Conservation (phyloP, 1,140 invertebrate genomes). For the Chelonus insularis region DNA sequence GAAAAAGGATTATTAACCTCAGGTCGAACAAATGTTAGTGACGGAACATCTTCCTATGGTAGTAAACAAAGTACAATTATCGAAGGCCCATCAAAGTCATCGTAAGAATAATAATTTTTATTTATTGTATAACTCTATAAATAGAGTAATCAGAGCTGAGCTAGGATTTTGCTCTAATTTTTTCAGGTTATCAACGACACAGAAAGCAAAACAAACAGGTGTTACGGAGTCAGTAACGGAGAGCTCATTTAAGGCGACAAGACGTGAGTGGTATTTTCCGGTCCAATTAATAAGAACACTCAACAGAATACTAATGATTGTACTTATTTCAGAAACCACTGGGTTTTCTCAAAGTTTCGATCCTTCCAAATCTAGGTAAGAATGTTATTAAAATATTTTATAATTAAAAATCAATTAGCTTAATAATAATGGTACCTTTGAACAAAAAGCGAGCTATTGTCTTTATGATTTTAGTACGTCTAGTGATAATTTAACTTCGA, state of each 20-base stretch:
- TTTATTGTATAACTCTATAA: no score
- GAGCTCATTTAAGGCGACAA: constrained; percentile 16
- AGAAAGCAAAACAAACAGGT: constrained; percentile 11
- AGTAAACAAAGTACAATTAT: constrained; percentile 11
- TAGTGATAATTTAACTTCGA: constrained; percentile 44
- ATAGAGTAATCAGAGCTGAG: no score
- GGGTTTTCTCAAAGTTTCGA: constrained; percentile 34
- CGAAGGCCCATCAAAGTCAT: constrained; percentile 16
- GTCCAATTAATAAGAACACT: not conserved
- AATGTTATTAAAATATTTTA: constrained; percentile 7
- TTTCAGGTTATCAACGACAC: constrained; percentile 7
- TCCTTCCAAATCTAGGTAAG: constrained; percentile 46
- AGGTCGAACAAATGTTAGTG: constrained; percentile 1
- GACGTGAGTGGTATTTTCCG: constrained; percentile 35
- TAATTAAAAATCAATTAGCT: not conserved
- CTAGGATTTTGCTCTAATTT: no score
- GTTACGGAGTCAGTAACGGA: constrained; percentile 15
- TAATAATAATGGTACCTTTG: no score
- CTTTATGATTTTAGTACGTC: constrained; percentile 51
- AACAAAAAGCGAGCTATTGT: no score
- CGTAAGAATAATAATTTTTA: constrained; percentile 21
- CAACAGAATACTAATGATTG: not conserved
- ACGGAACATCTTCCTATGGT: not conserved
- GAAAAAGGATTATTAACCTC: constrained; percentile 37
- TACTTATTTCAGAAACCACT: constrained; percentile 36